Evolutionary conservation across 2,797 vertebrate species (phyloP), one percentile per base, ranked within the genome.

Genomic region (Helicolenus hilgendorfi): DNA sequence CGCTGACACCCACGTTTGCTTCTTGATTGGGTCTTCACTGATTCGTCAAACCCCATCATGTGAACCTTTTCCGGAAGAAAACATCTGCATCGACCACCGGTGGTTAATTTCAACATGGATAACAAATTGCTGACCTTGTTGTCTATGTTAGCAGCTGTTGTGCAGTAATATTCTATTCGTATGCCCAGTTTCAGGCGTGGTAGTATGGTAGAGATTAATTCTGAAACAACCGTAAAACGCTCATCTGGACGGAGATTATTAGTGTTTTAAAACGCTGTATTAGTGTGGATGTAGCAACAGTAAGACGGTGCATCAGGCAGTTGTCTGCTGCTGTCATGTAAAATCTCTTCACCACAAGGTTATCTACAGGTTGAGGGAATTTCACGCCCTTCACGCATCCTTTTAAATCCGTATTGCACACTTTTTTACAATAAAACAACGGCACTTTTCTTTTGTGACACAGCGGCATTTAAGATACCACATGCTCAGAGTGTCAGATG

Each of bases 81-180:
- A 53, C 45, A 53, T 53, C 45, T 0, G 45, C 8, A n/a, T 49
- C 45, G 45, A 49, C 41, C 41, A 0, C 15, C 15, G 0, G 41
- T 49, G 41, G 41, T 49, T 49, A 18, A 49, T 49, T 49, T 49
- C 41, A 49, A 49, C 15, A 1, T 20, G 0, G 41, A 49, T 20
- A 49, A 49, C 41, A 15, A 45, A 15, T 45, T 45, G 41, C 3
- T 45, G 41, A 45, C 5, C 41, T 45, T 49, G 14, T 45, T 49
- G 41, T 20, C 0, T 49, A 1, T 49, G 41, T 8, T 49, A 49
- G 45, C 45, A 20, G 45, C 18, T 0, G 45, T 53, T 53, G 45
- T 4, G 45, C 0, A 53, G 18, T 53, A 9, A 53, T 8, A n/a
- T 53, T 53, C 45, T n/a, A n/a, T n/a, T n/a, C 0, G 0, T 0